Evolutionary conservation across 2,888 invertebrate genomes (phyloP), one percentile per base, ranked within the genome.

Genomic region (Eugnorisma glareosa): DNA sequence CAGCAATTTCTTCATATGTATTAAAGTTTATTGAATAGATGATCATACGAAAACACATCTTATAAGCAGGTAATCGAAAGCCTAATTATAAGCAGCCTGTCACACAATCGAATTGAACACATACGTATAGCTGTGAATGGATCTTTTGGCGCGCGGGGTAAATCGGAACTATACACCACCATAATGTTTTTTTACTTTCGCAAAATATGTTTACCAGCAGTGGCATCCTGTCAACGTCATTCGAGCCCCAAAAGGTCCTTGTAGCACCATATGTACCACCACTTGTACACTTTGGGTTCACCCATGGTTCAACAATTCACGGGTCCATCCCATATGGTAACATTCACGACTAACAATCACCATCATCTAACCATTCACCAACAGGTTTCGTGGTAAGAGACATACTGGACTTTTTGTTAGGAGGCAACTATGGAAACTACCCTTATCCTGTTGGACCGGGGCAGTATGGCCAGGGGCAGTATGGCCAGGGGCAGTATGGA

Each of bases 321-420:
- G 72, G 79, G 72, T 66, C 37, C 83, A 84, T 73, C 68, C 71
- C 86, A 73, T 61, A 64, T 35, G 81, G 71, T 66, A 31, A 67
- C 45, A 67, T 57, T 35, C 84, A 81, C 51, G 85, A 81, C 86
- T 88, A 90, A 90, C 91, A 88, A 90, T 91, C 90, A 89, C 87
- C 91, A 88, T 86, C 91, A 91, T 85, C 86, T 78, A 79, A 89
- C 87, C 88, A 84, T 90, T 89, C 92, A 90, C 90, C 93, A 89
- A 94, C 96, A 96, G 96, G 96, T 94, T 94, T 96, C 92, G 93
- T 94, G 91, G 91, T 96, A 93, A 95, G 93, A 93, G 96, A 96
- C 90, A 91, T 96, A 91, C 94, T 95, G 93, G 93, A 95, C 91
- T 95, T 94, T 95, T 95, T 96, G 89, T 88, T 96, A 96, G 96